Base-by-base conservation (phyloP, 2,888 invertebrate species). In the Drosophila koepferae region DNA sequence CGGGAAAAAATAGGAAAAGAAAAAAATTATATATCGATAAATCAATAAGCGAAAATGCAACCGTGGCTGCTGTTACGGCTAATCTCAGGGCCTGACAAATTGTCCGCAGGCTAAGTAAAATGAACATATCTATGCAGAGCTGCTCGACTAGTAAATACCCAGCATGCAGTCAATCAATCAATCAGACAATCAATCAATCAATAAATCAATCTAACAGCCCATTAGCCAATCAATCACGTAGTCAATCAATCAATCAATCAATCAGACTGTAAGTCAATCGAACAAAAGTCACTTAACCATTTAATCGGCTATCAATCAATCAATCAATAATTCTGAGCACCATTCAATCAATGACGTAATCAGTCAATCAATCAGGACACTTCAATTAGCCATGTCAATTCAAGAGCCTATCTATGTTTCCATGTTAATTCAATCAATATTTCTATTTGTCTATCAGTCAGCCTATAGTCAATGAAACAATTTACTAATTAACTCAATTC, bases 21-120 rank as follows among this genome's bases (percentile, higher is more conserved):
- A 28, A 67, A 55, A 68, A 49, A 59, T 59, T 59, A 46, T 59
- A 70, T 80, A 77, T 80, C 74, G 71, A 83, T 81, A 83, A 81
- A 81, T 81, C 81, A 81, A 81, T 83, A 77, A 81, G 66, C 64
- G 43, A 68, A 77, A 71, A 81, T 81, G 81, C 84, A 83, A 83
- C 78, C 67, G 81, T 74, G 58, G 71, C 80, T 79, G 80, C 77
- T 51, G 77, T 72, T 71, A 48, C 66, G 54, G 69, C 63, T 69
- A 80, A 80, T 79, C 80, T 82, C 60, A 36, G 38, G 59, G 69
- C 73, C 81, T 75, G 80, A 80, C 83, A 80, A 80, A 80, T 82
- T 82, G 80, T 59, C 80, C 54, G 54, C 74, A 76, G 71, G 85
- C 76, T 65, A 67, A 23, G 53, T 58, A 40, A 66, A 69, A 56